Conservation (phyloP, 2,888 invertebrate species). For the Chrysomela aeneicollis region DNA sequence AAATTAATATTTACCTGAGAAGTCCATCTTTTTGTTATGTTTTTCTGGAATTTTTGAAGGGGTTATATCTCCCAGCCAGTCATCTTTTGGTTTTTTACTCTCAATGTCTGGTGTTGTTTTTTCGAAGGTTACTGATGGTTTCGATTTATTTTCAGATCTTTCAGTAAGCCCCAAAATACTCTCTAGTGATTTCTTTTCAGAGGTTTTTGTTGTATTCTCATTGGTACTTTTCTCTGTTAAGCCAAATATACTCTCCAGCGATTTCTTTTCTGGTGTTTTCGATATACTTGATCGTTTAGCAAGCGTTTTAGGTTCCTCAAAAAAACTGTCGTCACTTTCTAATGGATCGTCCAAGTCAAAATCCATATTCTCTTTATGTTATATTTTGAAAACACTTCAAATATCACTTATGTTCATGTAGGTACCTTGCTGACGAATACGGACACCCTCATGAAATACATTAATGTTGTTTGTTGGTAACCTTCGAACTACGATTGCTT, state of each 20-base stretch:
- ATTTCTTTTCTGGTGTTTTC: conserved; percentile 54
- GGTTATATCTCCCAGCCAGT: conserved; percentile 52
- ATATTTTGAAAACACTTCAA: neutral
- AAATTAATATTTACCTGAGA: neutral
- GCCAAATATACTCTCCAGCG: conserved; percentile 48
- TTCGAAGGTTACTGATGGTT: conserved; percentile 33
- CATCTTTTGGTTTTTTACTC: conserved; percentile 41
- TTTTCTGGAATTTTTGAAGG: conserved; percentile 36
- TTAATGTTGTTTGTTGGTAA: conserved; percentile 5
- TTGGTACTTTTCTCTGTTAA: conserved; percentile 30
- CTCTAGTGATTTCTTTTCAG: conserved; percentile 46
- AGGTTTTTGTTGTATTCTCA: conserved; percentile 18
- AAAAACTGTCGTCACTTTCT: conserved; percentile 76
- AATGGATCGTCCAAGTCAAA: conserved; percentile 66
- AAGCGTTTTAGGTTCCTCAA: conserved; percentile 66
- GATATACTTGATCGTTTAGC: conserved; percentile 49
- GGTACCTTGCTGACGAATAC: neutral
- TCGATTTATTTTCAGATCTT: conserved; percentile 22
- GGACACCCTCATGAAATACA: neutral
- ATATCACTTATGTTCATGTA: neutral
- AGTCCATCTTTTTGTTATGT: conserved; percentile 47
- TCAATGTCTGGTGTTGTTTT: conserved; percentile 29
- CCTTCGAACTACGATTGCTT: conserved; percentile 14
- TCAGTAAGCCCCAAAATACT: conserved; percentile 45
- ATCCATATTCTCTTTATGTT: conserved; percentile 39